phyloP scores from a whole-genome alignment of 2,797 vertebrate species.

The Sebastes ruberrimus region DNA sequence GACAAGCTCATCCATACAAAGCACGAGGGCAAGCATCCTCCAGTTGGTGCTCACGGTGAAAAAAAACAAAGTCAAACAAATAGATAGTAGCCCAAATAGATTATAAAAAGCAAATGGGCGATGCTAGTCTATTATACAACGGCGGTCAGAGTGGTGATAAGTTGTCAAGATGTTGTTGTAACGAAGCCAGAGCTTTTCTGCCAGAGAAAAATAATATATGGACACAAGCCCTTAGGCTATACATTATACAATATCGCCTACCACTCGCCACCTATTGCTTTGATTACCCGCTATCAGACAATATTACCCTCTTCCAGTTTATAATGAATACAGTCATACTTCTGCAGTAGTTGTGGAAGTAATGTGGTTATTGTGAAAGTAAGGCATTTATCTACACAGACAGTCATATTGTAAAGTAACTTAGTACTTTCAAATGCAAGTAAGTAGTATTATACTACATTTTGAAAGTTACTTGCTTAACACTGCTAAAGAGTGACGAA shows the following conservation, averaged over 20 bases:
- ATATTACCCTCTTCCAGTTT: too few species aligned
- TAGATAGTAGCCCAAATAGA: neutral
- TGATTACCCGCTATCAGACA: neutral
- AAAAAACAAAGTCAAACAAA: neutral
- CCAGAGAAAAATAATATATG: neutral
- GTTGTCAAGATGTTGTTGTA: neutral
- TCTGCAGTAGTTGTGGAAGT: neutral
- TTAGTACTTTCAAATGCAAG: neutral
- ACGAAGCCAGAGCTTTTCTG: neutral
- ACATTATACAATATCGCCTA: neutral
- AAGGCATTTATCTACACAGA: neutral
- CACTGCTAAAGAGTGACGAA: slow-evolving; percentile 73
- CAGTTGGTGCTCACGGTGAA: neutral
- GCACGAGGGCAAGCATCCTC: neutral
- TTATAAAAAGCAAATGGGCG: neutral
- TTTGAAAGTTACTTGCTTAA: neutral
- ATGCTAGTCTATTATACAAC: neutral
- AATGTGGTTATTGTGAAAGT: neutral
- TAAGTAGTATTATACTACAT: neutral
- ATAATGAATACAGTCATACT: too few species aligned
- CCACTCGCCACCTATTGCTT: neutral
- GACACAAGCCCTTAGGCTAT: neutral
- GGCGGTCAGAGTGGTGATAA: neutral
- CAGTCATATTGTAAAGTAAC: neutral
- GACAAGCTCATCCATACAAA: neutral